These are phyloP conservation scores for Thera obeliscata DNA, from an alignment of 2,888 invertebrate genomes.

Conservation along the genomic window DNA sequence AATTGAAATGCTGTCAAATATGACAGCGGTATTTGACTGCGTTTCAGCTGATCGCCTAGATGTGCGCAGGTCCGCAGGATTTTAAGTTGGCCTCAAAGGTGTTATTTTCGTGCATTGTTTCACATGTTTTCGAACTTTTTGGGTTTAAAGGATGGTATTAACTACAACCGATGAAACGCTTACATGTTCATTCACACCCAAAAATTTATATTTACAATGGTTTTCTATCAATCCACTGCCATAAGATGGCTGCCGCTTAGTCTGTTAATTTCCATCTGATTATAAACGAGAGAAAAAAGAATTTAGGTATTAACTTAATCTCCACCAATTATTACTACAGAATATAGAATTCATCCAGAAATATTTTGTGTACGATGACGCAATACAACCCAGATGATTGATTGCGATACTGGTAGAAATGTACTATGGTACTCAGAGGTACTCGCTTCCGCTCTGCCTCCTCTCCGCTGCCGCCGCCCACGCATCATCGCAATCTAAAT, in stretches of 20 bases:
- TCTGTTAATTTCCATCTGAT: too few relatives aligned
- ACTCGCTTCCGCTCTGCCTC: constrained; percentile 55
- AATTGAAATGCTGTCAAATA: too few relatives aligned
- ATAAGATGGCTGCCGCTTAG: too few relatives aligned
- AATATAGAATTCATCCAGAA: neutral
- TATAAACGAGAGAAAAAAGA: too few relatives aligned
- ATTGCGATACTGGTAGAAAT: constrained; percentile 15
- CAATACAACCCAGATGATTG: neutral
- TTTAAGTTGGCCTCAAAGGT: too few relatives aligned
- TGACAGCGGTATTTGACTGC: too few relatives aligned
- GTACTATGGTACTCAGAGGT: constrained; percentile 20
- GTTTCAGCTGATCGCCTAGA: too few relatives aligned
- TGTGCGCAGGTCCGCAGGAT: too few relatives aligned
- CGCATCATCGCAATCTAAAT: constrained; percentile 37
- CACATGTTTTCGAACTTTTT: too few relatives aligned
- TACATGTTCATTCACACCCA: neutral
- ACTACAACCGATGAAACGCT: neutral
- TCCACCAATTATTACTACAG: too few relatives aligned
- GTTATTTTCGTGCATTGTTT: neutral
- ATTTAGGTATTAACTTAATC: too few relatives aligned
- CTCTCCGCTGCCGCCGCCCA: constrained; percentile 41
- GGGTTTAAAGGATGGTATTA: neutral
- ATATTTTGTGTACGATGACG: neutral
- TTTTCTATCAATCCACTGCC: too few relatives aligned
- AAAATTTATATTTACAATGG: neutral